A percentile compares a stretch with the other conserved stretches of the same genome.
Conservation (phyloP, 1,140 invertebrate genomes). For the Hyphantria cunea region DNA sequence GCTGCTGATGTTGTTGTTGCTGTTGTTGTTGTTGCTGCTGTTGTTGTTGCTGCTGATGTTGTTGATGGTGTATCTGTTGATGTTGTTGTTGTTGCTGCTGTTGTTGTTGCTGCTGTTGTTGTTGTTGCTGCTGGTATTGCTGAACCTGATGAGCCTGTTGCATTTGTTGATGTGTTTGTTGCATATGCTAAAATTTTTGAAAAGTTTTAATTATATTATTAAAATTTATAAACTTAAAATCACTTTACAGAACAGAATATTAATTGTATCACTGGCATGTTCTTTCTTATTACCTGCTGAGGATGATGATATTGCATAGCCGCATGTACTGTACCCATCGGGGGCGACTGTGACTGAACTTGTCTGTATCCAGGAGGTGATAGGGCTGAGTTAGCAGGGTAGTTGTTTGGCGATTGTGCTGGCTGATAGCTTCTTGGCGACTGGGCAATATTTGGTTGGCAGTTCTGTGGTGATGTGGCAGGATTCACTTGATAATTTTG, state of each 20-base stretch:
- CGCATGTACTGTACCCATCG: slow-evolving; percentile 62
- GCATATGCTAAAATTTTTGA: slow-evolving; percentile 39
- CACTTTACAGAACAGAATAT: too few species aligned
- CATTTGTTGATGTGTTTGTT: slow-evolving; percentile 57
- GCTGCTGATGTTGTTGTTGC: slow-evolving; percentile 42
- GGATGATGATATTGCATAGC: slow-evolving; percentile 73
- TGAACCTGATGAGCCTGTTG: slow-evolving; percentile 67
- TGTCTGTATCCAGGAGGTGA: slow-evolving; percentile 72
- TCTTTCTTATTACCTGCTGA: slow-evolving; percentile 62
- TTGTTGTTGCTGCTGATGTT: slow-evolving; percentile 69
- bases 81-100: slow-evolving; percentile 45
- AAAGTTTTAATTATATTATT: neutral
- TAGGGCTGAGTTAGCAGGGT: slow-evolving; percentile 55
- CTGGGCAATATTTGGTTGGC: slow-evolving; percentile 61
- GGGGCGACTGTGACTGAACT: slow-evolving; percentile 66
- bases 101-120: slow-evolving; percentile 47
- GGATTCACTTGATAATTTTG: slow-evolving; percentile 69
- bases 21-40: slow-evolving; percentile 69
- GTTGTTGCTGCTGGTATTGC: slow-evolving; percentile 61
- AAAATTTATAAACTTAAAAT: too few species aligned
- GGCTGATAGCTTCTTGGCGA: slow-evolving; percentile 69
- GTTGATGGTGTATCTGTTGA: slow-evolving; percentile 60
- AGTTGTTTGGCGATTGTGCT: slow-evolving; percentile 63
- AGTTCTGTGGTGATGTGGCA: slow-evolving; percentile 55
- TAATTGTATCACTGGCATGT: too few species aligned